Percentiles rank a stretch among this genome's conserved stretches.
Evolutionary conservation across 2,888 invertebrate genomes (phyloP).

Genomic region (Syrphus vitripennis): DNA sequence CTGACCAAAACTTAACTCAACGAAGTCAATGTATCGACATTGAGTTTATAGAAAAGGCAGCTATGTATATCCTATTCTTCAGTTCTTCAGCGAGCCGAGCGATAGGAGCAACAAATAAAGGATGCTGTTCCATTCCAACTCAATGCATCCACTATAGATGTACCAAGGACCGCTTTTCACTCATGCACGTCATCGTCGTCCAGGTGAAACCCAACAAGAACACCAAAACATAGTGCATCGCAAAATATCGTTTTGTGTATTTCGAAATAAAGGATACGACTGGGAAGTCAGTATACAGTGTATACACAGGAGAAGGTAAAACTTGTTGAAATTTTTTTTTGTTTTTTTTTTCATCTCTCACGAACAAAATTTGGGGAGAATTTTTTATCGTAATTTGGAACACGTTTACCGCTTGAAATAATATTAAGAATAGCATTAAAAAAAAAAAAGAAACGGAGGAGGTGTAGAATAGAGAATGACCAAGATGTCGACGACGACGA

Average conservation of each 20-base stretch:
- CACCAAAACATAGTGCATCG: slow-evolving; percentile 21
- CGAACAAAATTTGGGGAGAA: background rate
- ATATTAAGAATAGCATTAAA: slow-evolving; percentile 65
- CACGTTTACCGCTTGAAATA: slow-evolving; percentile 72
- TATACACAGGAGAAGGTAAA: background rate
- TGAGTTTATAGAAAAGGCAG: background rate
- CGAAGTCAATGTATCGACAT: slow-evolving; percentile 45
- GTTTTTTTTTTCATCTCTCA: background rate
- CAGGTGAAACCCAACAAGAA: slow-evolving; percentile 50
- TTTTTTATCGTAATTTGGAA: slow-evolving; percentile 69
- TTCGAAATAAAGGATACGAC: background rate
- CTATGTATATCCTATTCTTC: slow-evolving; percentile 28
- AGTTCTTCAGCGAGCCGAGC: slow-evolving; percentile 37
- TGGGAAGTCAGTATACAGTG: background rate
- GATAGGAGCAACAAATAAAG: slow-evolving; percentile 61
- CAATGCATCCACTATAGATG: slow-evolving; percentile 36
- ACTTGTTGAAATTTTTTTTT: slow-evolving; percentile 54
- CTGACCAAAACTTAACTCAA: slow-evolving; percentile 44
- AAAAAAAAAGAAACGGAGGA: background rate
- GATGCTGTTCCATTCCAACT: slow-evolving; percentile 51
- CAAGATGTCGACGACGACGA: slow-evolving; percentile 25
- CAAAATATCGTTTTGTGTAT: slow-evolving; percentile 36
- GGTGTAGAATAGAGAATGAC: slow-evolving; percentile 45
- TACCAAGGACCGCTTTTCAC: slow-evolving; percentile 50
- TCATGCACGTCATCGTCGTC: slow-evolving; percentile 63